Percentiles rank a stretch among this genome's conserved stretches.
phyloP scores from a whole-genome alignment of 2,113 vertebrate species.

The Heterotilapia buettikoferi region DNA sequence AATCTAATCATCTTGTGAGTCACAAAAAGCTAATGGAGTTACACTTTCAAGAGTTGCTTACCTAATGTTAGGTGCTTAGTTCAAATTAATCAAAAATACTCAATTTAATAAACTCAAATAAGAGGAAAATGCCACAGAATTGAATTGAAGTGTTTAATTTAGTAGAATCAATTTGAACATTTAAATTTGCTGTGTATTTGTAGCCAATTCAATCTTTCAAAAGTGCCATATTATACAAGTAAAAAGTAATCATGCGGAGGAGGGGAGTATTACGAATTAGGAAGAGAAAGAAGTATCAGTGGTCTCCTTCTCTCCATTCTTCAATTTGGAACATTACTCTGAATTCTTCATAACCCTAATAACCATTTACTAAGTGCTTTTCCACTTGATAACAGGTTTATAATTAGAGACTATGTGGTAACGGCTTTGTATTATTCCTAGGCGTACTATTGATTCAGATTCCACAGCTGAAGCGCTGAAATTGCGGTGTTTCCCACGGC shows the following conservation, averaged over 20 bases:
- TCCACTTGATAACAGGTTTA: neutral
- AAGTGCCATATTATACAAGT: neutral
- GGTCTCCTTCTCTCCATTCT: accelerated
- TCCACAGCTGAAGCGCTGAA: neutral
- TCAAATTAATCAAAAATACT: neutral
- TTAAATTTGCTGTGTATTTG: neutral
- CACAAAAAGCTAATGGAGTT: neutral
- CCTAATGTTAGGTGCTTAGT: neutral
- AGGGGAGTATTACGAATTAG: neutral
- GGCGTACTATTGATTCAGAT: neutral
- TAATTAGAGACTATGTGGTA: neutral
- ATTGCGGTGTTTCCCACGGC: neutral
- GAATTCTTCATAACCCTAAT: too few species aligned
- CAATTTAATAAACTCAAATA: neutral
- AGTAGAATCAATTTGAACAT: neutral
- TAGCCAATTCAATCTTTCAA: neutral
- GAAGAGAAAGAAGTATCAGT: neutral
- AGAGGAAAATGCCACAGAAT: neutral
- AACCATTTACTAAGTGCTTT: too few species aligned
- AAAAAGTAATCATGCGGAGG: neutral
- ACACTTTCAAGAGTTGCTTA: neutral
- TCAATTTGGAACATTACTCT: neutral
- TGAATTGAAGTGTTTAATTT: neutral
- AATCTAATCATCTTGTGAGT: neutral
- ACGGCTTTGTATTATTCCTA: neutral